Evolutionary conservation across 2,113 vertebrate genomes (phyloP).

Genomic region (Damaliscus lunatus): DNA sequence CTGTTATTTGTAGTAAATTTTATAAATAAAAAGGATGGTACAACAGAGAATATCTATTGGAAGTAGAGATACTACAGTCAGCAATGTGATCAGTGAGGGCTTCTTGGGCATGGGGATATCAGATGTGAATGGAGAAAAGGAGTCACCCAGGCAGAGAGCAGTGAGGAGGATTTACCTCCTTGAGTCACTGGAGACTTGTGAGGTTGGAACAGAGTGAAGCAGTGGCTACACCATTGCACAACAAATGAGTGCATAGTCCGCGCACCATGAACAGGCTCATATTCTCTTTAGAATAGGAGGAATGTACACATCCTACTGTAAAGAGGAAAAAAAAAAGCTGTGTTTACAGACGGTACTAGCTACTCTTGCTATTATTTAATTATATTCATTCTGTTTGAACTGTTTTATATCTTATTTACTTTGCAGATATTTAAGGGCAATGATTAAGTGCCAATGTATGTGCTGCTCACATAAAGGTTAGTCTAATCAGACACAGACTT

Average conservation of each 20-base stretch:
- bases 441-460: not conserved
- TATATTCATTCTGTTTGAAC: not conserved
- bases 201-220: not conserved
- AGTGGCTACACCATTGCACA: not conserved
- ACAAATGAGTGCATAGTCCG: not conserved
- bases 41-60: not conserved
- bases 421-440: not conserved
- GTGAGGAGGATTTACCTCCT: not conserved
- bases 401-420: not conserved
- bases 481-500: not conserved
- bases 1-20: not conserved
- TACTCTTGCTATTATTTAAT: not conserved
- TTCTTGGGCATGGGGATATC: not conserved
- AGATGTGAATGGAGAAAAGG: not conserved
- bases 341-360: not conserved
- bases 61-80: not conserved
- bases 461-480: not conserved
- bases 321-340: not conserved
- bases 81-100: not conserved
- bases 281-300: not conserved
- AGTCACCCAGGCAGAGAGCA: not conserved
- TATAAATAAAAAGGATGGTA: not conserved
- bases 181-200: too few relatives aligned
- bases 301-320: not conserved
- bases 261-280: not conserved